Conservation (phyloP, 2,797 vertebrate species). For the Ambastaia sidthimunki region DNA sequence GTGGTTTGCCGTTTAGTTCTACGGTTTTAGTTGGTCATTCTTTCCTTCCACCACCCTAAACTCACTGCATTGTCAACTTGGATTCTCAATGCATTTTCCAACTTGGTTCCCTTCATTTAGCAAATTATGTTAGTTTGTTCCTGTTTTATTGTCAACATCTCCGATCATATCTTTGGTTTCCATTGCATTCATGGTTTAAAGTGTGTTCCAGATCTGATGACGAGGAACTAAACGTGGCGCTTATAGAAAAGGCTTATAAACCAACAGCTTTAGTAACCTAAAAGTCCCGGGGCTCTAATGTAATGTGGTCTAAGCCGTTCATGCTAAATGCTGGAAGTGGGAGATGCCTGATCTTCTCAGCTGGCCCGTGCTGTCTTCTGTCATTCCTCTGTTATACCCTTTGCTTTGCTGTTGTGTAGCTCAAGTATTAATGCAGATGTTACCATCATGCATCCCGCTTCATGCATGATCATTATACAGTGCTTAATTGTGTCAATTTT, state of each 20-base stretch:
- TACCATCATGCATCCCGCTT: constrained; percentile 62
- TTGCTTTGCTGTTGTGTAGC: constrained; percentile 74
- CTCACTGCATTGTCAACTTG: constrained; percentile 62
- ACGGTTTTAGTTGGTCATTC: constrained; percentile 58
- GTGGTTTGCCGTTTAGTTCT: constrained; percentile 61
- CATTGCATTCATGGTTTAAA: constrained; percentile 80
- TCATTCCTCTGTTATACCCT: constrained; percentile 74
- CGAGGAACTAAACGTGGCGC: constrained; percentile 69
- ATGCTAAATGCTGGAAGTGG: constrained; percentile 64
- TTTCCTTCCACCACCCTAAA: constrained; percentile 59
- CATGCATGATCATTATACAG: constrained; percentile 77
- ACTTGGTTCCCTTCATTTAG: constrained; percentile 61
- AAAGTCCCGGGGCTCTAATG: constrained; percentile 3
- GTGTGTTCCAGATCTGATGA: constrained; percentile 77
- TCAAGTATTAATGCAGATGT: constrained; percentile 45
- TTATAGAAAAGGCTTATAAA: constrained; percentile 68
- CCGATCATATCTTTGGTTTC: constrained; percentile 63
- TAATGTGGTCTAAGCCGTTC: constrained; percentile 69
- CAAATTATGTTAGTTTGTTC: constrained; percentile 56
- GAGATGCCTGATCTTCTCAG: constrained; percentile 79
- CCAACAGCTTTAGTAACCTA: constrained; percentile 1
- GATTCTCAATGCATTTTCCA: constrained; percentile 65
- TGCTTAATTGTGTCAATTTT: constrained; percentile 49
- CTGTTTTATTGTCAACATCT: constrained; percentile 35
- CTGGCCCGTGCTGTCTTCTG: constrained; percentile 78